Base-by-base conservation (phyloP, 2,888 invertebrate species). In the Drosophila engyochracea region DNA sequence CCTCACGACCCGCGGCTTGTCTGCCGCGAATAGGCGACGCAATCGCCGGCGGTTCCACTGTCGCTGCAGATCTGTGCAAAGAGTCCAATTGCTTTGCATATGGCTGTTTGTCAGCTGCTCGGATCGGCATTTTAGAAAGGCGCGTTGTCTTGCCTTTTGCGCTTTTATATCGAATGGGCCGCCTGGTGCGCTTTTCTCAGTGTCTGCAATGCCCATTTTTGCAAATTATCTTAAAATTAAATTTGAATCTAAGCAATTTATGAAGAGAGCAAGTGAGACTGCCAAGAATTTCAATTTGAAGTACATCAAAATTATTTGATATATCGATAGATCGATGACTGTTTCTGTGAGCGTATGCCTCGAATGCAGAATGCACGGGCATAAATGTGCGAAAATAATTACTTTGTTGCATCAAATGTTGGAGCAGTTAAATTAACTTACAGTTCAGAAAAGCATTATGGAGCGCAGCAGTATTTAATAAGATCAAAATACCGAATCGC, bases 11-110 rank as follows among this genome's bases (percentile, higher is more conserved):
- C 3, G 28, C 9, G 39, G 10, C 22, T 47, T 63, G 9, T 61
- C 57, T 0, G 37, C 16, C 5, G 16, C 3, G 19, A 52, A 31
- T 0, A 80, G 37, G 3, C 79, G 79, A 14, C 82, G 79, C 37
- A 82, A 3, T 0, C 79, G 82, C 5, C 79, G 80, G 3, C 79
- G 74, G 16, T 22, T 44, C 70, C 65, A 70, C 4, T 74, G 69
- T 0, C 81, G 78, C 30, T 81, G 81, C 19, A 66, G 10, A 25
- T 77, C 66, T 6, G 55, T 62, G 52, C 71, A 76, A 1, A 60
- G 16, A 10, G 33, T 64, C 59, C 49, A 66, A 4, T 41, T 76
- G 47, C 33, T 47, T 16, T 60, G 70, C 30, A n/a, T n/a, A 19
- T 54, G 61, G 12, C 49, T 6, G 12, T 33, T 52, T 49, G 14